phyloP scores from a whole-genome alignment of 1,140 invertebrate genomes.

The Oscheius sp. region DNA sequence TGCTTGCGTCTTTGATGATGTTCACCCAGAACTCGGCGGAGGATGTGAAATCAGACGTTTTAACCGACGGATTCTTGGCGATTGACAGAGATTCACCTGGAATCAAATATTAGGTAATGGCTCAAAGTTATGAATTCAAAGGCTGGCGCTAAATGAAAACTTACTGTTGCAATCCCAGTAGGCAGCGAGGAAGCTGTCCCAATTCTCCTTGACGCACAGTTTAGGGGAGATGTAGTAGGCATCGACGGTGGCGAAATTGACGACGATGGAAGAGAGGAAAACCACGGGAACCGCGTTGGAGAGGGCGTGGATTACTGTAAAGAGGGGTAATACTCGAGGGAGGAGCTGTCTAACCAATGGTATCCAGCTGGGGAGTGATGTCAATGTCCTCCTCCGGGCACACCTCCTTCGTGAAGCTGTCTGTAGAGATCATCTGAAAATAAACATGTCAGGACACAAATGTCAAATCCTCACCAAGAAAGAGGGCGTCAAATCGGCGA shows the following conservation, averaged over 20 bases:
- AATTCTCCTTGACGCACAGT: constrained; percentile 19
- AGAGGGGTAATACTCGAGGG: not conserved
- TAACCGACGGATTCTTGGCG: constrained; percentile 25
- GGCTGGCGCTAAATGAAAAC: not conserved
- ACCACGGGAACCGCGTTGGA: constrained; percentile 21
- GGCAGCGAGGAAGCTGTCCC: constrained; percentile 28
- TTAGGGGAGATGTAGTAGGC: constrained; percentile 21
- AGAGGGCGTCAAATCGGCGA: constrained; percentile 55
- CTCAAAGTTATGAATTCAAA: not conserved
- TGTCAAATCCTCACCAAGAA: constrained; percentile 45
- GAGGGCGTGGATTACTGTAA: constrained; percentile 41
- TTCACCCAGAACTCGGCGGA: constrained; percentile 31
- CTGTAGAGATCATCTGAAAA: constrained; percentile 39
- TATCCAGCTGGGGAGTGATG: constrained; percentile 26
- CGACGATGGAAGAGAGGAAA: constrained; percentile 22
- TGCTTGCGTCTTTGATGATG: constrained; percentile 20
- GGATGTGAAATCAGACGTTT: not conserved
- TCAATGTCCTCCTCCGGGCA: constrained; percentile 30
- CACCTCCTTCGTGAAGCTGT: constrained; percentile 36
- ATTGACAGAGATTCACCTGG: constrained; percentile 38
- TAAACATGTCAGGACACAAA: not conserved
- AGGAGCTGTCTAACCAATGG: constrained; percentile 28
- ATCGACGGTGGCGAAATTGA: constrained; percentile 22
- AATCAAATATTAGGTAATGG: not conserved
- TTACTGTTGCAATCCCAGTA: constrained; percentile 31